These are phyloP conservation scores for Indri indri DNA, from an alignment of 2,113 vertebrate species.

Conservation along the genomic window DNA sequence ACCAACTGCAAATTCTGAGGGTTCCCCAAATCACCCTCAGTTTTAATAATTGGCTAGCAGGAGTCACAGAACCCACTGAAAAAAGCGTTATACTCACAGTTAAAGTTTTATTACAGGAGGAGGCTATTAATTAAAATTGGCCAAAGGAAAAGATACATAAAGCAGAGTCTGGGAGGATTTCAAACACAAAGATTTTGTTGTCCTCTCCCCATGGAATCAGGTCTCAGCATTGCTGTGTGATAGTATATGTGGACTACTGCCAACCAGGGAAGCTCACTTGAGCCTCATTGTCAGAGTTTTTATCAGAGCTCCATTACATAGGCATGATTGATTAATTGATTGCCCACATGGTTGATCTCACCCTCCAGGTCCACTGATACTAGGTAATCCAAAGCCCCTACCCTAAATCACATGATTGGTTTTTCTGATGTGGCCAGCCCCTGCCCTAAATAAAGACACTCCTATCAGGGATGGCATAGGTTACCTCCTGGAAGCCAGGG, in stretches of 20 bases:
- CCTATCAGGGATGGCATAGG: too few relatives aligned
- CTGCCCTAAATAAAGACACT: too few relatives aligned
- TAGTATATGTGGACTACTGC: not conserved
- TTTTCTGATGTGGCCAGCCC: too few relatives aligned
- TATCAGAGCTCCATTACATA: not conserved
- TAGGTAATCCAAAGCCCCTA: not conserved
- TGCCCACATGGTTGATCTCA: not conserved
- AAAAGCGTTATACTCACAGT: not conserved
- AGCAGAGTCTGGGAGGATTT: not conserved
- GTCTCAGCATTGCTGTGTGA: not conserved
- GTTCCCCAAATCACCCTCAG: not conserved
- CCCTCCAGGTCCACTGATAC: not conserved
- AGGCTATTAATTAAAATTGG: not conserved
- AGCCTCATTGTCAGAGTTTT: not conserved
- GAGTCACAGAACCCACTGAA: not conserved
- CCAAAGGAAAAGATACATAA: not conserved
- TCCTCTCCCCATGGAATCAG: not conserved
- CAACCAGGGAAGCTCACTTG: not conserved
- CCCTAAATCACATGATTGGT: too few relatives aligned
- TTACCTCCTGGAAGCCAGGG: too few relatives aligned
- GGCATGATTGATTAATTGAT: not conserved
- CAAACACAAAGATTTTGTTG: not conserved
- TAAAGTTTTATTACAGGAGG: not conserved
- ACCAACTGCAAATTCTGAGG: not conserved
- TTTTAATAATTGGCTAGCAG: slow-evolving; percentile 1